Conservation (phyloP, 2,888 invertebrate genomes). For the Mayetiola destructor region DNA sequence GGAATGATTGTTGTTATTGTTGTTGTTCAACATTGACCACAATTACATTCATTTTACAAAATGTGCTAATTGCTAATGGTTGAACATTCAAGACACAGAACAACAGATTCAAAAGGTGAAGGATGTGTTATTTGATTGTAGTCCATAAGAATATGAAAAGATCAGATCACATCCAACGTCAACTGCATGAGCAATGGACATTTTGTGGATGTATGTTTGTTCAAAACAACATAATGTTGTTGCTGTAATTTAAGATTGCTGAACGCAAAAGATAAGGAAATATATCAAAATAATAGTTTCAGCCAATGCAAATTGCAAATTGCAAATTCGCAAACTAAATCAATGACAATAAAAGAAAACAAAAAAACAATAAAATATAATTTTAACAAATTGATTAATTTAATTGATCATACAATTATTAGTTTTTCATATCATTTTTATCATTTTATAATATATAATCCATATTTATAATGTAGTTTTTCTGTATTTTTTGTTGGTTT, state of each 20-base stretch:
- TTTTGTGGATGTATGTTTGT: background rate
- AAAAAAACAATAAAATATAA: no score
- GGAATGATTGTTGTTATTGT: background rate
- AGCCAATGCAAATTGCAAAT: no score
- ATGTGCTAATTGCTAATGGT: no score
- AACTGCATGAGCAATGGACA: background rate
- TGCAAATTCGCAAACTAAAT: no score
- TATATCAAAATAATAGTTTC: no score
- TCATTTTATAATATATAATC: background rate
- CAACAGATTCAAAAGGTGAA: conserved; percentile 1
- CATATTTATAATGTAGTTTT: background rate
- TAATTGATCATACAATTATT: background rate
- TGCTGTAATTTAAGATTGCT: no score
- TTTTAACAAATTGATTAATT: background rate
- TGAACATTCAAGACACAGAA: no score
- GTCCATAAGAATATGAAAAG: background rate
- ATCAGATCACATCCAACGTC: background rate
- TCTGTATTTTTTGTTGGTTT: background rate
- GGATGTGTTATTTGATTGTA: background rate
- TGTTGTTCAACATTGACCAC: background rate
- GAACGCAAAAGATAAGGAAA: no score
- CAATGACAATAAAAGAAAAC: no score
- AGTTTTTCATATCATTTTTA: background rate
- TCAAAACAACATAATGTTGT: no score
- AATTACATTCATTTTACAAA: no score